A percentile compares a stretch with the other conserved stretches of the same genome.
phyloP scores from a whole-genome alignment of 1,140 invertebrate species.

The Holotrichia oblita region DNA sequence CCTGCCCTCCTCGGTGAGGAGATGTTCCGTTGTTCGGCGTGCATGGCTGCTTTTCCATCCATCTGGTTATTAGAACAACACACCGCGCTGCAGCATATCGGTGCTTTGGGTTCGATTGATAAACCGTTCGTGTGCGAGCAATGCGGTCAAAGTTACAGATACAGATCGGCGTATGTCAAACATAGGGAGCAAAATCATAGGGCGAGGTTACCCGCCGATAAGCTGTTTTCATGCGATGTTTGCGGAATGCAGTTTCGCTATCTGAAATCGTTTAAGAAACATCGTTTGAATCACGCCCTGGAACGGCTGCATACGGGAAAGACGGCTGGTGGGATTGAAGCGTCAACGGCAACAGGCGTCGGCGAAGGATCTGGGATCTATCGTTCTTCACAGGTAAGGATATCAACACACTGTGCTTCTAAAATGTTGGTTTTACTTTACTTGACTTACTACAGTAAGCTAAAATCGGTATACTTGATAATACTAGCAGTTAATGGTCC shows the following conservation, averaged over 20 bases:
- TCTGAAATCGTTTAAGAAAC: constrained; percentile 89
- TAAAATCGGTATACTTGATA: too few relatives aligned
- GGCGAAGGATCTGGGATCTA: not conserved
- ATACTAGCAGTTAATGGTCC: too few relatives aligned
- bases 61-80: constrained; percentile 84
- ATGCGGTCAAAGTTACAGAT: constrained; percentile 89
- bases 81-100: constrained; percentile 76
- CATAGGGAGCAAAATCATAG: constrained; percentile 90
- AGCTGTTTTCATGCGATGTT: constrained; percentile 88
- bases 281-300: constrained; percentile 84
- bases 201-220: constrained; percentile 84
- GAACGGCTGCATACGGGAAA: constrained; percentile 73
- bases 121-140: constrained; percentile 93
- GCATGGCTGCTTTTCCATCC: constrained; percentile 83
- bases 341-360: not conserved
- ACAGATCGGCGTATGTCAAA: constrained; percentile 87
- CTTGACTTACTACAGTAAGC: too few relatives aligned
- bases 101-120: constrained; percentile 69
- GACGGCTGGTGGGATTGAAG: constrained; percentile 46
- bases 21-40: constrained; percentile 77
- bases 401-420: not conserved
- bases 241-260: constrained; percentile 91
- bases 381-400: too few relatives aligned
- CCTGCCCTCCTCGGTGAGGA: constrained; percentile 60
- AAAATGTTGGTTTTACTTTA: too few relatives aligned